These are phyloP conservation scores for Catagonus wagneri DNA, from an alignment of 2,113 vertebrate species.

Conservation along the genomic window DNA sequence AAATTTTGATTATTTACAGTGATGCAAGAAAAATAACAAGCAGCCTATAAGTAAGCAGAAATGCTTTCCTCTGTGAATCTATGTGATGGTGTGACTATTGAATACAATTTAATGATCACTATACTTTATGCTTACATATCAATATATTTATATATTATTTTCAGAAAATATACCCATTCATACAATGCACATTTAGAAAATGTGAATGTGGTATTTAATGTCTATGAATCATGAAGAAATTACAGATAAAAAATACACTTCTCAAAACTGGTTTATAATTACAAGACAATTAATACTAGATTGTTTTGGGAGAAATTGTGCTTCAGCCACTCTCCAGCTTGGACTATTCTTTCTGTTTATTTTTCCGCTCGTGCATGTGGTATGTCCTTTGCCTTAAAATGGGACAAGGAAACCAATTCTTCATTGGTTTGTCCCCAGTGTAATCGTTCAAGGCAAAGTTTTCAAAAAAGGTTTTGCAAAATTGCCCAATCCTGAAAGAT, in stretches of 20 bases:
- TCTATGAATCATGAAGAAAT: background rate
- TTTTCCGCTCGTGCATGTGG: background rate
- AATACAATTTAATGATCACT: background rate
- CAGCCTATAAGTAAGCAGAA: background rate
- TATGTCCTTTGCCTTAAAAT: background rate
- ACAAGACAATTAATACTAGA: background rate
- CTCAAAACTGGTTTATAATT: background rate
- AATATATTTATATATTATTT: background rate
- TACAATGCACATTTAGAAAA: background rate
- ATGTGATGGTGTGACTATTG: background rate
- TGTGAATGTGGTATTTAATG: background rate
- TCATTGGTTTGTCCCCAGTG: background rate
- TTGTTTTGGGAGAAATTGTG: background rate
- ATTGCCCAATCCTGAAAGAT: background rate
- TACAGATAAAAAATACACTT: background rate
- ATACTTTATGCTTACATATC: background rate
- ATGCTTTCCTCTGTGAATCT: background rate
- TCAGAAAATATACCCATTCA: background rate
- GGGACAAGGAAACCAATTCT: background rate
- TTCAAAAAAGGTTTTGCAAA: background rate
- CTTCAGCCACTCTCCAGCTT: background rate
- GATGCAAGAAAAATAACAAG: background rate
- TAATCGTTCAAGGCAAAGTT: slow-evolving; percentile 7
- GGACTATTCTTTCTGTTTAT: background rate
- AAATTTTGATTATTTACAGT: background rate